These are phyloP conservation scores for Tauraco erythrolophus DNA, from an alignment of 2,113 vertebrate genomes.

Conservation along the genomic window DNA sequence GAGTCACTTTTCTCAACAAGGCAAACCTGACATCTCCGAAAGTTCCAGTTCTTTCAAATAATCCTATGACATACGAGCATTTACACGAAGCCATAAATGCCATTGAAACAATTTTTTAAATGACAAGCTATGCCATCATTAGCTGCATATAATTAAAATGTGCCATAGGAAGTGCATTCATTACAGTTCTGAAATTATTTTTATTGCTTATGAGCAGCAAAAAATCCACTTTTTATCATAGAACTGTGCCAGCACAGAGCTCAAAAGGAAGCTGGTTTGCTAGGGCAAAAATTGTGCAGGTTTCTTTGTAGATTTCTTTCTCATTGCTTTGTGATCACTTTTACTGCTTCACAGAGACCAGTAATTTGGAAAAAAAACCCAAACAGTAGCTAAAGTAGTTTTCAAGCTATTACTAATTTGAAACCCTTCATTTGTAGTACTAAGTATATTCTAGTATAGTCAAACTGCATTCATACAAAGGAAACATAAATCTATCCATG, in stretches of 20 bases:
- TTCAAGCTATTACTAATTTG: not conserved
- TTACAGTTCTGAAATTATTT: slow-evolving; percentile 2
- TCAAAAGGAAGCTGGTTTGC: not conserved
- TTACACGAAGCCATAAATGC: not conserved
- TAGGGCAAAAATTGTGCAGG: not conserved
- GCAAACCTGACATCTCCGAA: not conserved
- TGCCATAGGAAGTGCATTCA: not conserved
- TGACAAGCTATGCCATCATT: not conserved
- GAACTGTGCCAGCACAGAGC: not conserved
- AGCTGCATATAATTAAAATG: not conserved
- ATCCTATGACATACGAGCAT: not conserved
- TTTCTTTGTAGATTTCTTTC: not conserved
- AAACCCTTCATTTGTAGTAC: not conserved
- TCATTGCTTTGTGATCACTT: not conserved
- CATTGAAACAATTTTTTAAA: not conserved
- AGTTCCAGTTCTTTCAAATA: not conserved
- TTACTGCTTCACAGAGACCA: not conserved
- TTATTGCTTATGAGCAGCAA: not conserved
- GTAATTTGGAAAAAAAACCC: not conserved
- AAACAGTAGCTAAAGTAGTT: not conserved
- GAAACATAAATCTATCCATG: not conserved
- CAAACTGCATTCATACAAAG: not conserved
- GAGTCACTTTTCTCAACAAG: not conserved
- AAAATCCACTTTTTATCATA: not conserved
- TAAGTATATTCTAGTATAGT: not conserved